Evolutionary conservation across 2,888 invertebrate genomes (phyloP), one percentile per base, ranked within the genome.

Genomic region (Ditula angustiorana): DNA sequence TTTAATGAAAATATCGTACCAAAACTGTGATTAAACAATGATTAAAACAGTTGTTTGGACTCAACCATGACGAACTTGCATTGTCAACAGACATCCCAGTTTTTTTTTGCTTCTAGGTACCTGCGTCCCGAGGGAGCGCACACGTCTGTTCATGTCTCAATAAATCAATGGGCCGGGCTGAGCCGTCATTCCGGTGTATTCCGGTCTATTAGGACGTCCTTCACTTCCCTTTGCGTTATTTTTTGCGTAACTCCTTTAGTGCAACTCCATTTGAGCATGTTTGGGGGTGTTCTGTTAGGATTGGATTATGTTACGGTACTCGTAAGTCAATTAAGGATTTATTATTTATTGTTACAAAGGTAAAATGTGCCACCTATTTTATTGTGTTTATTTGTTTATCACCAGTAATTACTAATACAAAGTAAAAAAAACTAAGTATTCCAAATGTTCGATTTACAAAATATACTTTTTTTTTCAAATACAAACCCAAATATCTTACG

Each of bases 71-170:
- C 85, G 79, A 83, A 81, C 74, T 78, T 74, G 78, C 73, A 75
- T 78, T 87, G 88, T 89, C 90, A 90, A 90, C 88, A 89, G 83
- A 86, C 88, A 88, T 87, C 88, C n/a, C 88, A 82, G 75, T 71
- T 62, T 75, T 84, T 86, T 88, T 88, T 86, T 85, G 69, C 69
- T 28, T 41, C 41, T 41, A n/a, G n/a, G 66, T 74, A 60, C 68
- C 75, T 86, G 85, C 86, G 88, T 86, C 86, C 37, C 52, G 77
- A 71, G 79, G 65, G 75, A 73, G 76, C n/a, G n/a, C 77, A 75
- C 80, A 83, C 82, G 85, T 82, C 85, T 79, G 75, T 82, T 82
- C 80, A 67, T 81, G 77, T 84, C 81, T 80, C 81, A 86, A 90
- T 88, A 87, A 88, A 88, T 88, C 87, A 88, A 81, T 74, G 78